Base-by-base conservation (phyloP, 2,113 vertebrate species). In the Bos taurus region DNA sequence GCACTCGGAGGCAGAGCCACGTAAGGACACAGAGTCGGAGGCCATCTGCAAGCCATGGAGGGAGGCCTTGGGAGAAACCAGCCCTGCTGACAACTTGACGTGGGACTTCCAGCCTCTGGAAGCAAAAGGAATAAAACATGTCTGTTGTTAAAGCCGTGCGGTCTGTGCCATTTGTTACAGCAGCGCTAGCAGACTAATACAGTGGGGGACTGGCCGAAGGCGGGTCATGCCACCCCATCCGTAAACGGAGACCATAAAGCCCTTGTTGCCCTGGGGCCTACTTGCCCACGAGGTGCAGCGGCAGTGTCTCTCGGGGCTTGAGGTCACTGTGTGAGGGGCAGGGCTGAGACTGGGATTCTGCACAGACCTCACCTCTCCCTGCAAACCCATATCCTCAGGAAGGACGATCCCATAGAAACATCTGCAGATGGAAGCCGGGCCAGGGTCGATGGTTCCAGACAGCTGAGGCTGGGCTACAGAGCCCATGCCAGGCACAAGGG, bases 111-210 rank as follows among this genome's bases (percentile, higher is more conserved):
- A 26, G 48, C 71, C 57, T 33, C 43, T 19, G 21, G 84, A 59
- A 33, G 23, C 28, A 14, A 46, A 23, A 19, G 6, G 1, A 21
- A 25, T 25, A 3, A 26, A 12, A 7, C 10, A 13, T 4, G 16
- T 28, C 50, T 36, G 33, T 2, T 10, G 19, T 23, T 13, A 0
- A 9, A 48, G 19, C 59, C 40, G 3, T 14, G 1, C 0, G 0
- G 36, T 2, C 67, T 10, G 46, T 33, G 86, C 28, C 5, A 0
- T 14, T 40, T 21, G 30, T n/a, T 19, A 7, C 0, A 8, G 93
- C 21, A n/a, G 33, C 26, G 4, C 16, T 0, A 8, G 64, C 64
- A 21, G 23, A 15, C 81, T 10, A 7, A 28, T 6, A 1, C 11
- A 17, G 19, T 2, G 8, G 46, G 46, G n/a, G n/a, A 17, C 54